phyloP scores from a whole-genome alignment of 1,140 invertebrate genomes.

The Pogonomyrmex barbatus region DNA sequence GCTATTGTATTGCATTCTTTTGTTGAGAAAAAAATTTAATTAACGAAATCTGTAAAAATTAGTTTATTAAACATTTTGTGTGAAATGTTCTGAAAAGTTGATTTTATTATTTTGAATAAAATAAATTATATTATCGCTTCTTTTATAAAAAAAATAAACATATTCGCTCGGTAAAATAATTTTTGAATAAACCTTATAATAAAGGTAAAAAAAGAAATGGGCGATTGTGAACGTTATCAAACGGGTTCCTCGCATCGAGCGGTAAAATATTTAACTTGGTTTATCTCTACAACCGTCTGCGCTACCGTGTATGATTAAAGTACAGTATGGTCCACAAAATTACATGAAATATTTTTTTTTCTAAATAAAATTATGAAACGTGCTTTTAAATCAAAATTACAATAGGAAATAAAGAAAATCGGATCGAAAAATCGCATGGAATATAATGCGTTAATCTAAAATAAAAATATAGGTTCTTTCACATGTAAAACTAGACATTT shows the following conservation, averaged over 20 bases:
- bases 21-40: neutral
- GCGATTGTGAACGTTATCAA: slow-evolving; percentile 33
- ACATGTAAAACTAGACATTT: neutral
- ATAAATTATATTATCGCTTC: slow-evolving; percentile 2
- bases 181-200: neutral
- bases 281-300: slow-evolving; percentile 32
- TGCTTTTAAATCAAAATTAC: no score
- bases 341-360: neutral
- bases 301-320: slow-evolving; percentile 32
- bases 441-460: no score
- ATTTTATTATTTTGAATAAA: neutral
- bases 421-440: no score
- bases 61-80: neutral
- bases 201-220: neutral
- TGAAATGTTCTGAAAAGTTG: neutral
- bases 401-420: no score
- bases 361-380: neutral
- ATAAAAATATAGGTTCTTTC: neutral
- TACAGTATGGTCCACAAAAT: slow-evolving; percentile 1
- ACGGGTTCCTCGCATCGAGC: neutral
- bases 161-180: neutral
- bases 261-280: slow-evolving; percentile 42
- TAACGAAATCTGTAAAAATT: neutral
- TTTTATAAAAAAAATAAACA: neutral
- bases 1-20: neutral